Evolutionary conservation across 64 coral and sea anemone species (phyloP).

Genomic region (Actinia tenebrosa): DNA sequence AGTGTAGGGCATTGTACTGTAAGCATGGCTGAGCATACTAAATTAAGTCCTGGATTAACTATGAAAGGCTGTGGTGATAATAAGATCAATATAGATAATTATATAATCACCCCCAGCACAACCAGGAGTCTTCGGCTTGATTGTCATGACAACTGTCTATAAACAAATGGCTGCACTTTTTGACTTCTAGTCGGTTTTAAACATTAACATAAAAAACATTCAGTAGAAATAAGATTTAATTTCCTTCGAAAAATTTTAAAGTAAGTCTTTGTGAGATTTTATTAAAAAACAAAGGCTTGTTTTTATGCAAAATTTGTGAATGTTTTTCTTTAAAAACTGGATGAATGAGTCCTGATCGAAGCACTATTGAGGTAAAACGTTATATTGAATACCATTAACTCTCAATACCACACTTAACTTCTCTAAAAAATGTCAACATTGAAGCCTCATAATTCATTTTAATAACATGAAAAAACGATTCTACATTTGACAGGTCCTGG

Average conservation of each 20-base stretch:
- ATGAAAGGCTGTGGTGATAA: not conserved
- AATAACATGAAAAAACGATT: too few species aligned
- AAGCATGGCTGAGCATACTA: not conserved
- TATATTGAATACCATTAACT: too few species aligned
- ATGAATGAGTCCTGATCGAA: too few species aligned
- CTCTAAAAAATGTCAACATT: too few species aligned
- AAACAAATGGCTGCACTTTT: not conserved
- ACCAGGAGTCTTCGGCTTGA: not conserved
- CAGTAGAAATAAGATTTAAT: not conserved
- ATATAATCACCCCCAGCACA: not conserved
- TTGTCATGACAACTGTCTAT: not conserved
- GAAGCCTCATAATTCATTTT: too few species aligned
- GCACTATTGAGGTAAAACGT: too few species aligned
- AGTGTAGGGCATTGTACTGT: not conserved
- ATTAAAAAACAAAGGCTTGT: not conserved
- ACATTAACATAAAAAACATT: not conserved
- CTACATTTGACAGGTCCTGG: too few species aligned
- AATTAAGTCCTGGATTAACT: not conserved
- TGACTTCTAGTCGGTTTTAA: not conserved
- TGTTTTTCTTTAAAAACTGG: too few species aligned
- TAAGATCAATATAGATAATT: slow-evolving; percentile 1
- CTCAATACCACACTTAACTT: too few species aligned
- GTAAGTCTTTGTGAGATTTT: not conserved
- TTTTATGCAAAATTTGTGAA: too few species aligned
- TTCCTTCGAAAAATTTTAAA: not conserved